Base-by-base conservation (phyloP, 2,888 invertebrate genomes). In the Endomychus coccineus region DNA sequence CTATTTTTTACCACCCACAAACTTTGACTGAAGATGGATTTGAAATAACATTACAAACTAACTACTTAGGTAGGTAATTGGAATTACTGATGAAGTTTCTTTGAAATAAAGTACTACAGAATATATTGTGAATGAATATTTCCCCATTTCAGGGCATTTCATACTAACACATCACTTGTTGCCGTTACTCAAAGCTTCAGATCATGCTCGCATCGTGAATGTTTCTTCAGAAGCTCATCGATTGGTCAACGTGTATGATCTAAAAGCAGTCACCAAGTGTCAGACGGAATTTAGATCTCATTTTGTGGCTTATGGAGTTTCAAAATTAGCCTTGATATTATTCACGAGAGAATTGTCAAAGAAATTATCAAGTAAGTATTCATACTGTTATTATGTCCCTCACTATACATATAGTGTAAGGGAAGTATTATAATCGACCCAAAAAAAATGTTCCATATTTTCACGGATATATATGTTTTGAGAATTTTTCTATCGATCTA, bases 41-140 rank as follows among this genome's bases (percentile, higher is more conserved):
- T 53, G 74, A 74, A 52, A 54, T 67, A 27, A 72, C 71, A 7
- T 69, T 71, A 50, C 74, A 74, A 55, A 70, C 69, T 6, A 75
- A 75, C 55, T 72, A 73, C 58, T 59, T 75, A 41, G 70, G 71
- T 69, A 53, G 45, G 55, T 42, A 14, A 25, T 9, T 28, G n/a
- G 10, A 12, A 14, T 34, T 34, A 17, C 16, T 10, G 7, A 17
- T 27, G 14, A n/a, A 12, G 13, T 16, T 7, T 29, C 9, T 11
- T 34, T 4, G 9, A 13, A 25, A 28, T 12, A n/a, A n/a, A 31
- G 12, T 15, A 22, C 21, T 7, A 19, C 21, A 19, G 9, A 28
- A 6, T 5, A 27, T 27, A 13, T 4, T 5, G 11, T 16, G 14
- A 35, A 17, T 13, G 15, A 29, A 28, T 16, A 11, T 19, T 19